phyloP scores from a whole-genome alignment of 1,140 invertebrate species.

The Musca vetustissima region DNA sequence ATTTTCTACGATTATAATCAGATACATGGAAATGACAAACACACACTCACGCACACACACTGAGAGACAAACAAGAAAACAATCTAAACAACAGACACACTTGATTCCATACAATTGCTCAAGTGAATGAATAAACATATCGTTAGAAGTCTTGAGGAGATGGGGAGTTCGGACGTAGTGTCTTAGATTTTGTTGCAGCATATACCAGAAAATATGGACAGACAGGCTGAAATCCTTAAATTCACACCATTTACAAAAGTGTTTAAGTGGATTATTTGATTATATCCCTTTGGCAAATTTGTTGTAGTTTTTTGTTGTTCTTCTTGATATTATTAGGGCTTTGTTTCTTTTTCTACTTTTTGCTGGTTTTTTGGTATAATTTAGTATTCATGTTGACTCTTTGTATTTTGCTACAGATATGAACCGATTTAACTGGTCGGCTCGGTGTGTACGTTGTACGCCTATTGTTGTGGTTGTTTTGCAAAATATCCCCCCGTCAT shows the following conservation, averaged over 20 bases:
- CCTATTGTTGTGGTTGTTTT: neutral
- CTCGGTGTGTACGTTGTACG: neutral
- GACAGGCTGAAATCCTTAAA: neutral
- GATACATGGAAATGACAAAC: neutral
- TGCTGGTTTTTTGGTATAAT: neutral
- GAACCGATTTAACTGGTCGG: neutral
- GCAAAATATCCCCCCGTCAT: too few relatives aligned
- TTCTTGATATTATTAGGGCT: neutral
- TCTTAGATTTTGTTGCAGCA: too few relatives aligned
- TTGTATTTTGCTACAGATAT: neutral
- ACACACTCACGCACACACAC: too few relatives aligned
- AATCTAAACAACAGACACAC: neutral
- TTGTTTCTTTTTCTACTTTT: neutral
- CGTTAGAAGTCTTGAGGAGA: too few relatives aligned
- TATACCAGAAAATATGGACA: too few relatives aligned
- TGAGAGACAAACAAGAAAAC: too few relatives aligned
- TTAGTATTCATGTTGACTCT: too few relatives aligned
- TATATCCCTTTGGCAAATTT: neutral
- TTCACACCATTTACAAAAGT: conserved; percentile 12
- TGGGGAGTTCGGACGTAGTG: too few relatives aligned
- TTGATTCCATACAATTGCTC: too few relatives aligned
- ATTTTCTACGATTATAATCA: conserved; percentile 11
- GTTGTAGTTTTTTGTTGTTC: neutral
- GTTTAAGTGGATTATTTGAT: conserved; percentile 15
- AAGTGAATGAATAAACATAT: too few relatives aligned